These are phyloP conservation scores for Laticauda laticaudata DNA, from an alignment of 2,113 vertebrate species.

Conservation along the genomic window DNA sequence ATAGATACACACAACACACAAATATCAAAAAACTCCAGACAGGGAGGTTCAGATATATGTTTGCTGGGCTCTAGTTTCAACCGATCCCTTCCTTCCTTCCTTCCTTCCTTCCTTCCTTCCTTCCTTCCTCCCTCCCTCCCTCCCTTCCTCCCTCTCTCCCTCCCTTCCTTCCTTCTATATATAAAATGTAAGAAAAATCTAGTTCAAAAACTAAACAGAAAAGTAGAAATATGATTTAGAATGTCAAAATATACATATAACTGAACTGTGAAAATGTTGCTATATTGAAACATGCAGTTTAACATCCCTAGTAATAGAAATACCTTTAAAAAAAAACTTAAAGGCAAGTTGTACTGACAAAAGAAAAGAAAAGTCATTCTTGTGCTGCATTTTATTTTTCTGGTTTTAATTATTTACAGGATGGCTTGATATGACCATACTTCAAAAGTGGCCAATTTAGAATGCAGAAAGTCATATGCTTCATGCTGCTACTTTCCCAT, in stretches of 20 bases:
- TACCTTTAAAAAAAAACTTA: background rate
- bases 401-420: background rate
- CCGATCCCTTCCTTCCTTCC: background rate
- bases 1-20: no score
- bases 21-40: no score
- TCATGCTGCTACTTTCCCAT: background rate
- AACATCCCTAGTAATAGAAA: background rate
- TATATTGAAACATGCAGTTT: background rate
- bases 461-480: background rate
- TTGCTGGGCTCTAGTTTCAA: background rate
- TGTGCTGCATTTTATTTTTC: background rate
- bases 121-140: background rate
- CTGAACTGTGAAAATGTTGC: background rate
- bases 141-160: no score
- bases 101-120: background rate
- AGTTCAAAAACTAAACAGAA: background rate
- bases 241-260: background rate
- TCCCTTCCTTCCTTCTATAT: no score
- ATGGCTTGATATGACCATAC: background rate
- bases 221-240: background rate
- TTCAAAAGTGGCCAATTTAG: background rate
- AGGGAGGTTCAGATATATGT: background rate
- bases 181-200: background rate
- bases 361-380: background rate
- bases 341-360: background rate